Conservation (phyloP, 2,888 invertebrate species). For the Arrhopalites spinosus region DNA sequence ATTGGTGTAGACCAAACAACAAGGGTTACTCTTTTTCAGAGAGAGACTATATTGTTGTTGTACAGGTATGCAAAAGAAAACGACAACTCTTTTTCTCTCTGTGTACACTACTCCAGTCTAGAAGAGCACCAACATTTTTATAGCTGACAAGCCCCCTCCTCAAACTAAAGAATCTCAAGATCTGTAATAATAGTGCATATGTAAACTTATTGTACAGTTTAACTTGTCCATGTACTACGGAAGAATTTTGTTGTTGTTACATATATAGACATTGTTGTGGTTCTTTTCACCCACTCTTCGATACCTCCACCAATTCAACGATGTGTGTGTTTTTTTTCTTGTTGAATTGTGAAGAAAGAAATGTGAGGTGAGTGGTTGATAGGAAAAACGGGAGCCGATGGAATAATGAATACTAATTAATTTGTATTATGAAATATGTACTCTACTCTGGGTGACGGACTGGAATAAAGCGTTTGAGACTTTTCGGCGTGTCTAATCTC, state of each 20-base stretch:
- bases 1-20: background rate
- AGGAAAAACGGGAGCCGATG: slow-evolving; percentile 17
- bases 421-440: no score
- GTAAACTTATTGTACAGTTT: background rate
- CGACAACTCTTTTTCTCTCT: no score
- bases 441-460: slow-evolving; percentile 17
- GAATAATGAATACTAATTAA: slow-evolving; percentile 37
- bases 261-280: no score
- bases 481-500: slow-evolving; percentile 36
- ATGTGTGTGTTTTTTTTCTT: background rate
- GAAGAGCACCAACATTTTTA: background rate
- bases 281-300: no score
- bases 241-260: no score
- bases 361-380: background rate
- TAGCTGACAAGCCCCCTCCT: background rate
- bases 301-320: no score
- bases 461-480: slow-evolving; percentile 28
- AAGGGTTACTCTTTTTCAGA: slow-evolving; percentile 21
- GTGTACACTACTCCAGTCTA: background rate
- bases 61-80: slow-evolving; percentile 14
- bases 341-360: background rate
- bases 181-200: no score
- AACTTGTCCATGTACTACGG: background rate
- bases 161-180: no score
- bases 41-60: background rate